Evolutionary conservation across 2,113 vertebrate species (phyloP).

Genomic region (Triplophysa siluroides): DNA sequence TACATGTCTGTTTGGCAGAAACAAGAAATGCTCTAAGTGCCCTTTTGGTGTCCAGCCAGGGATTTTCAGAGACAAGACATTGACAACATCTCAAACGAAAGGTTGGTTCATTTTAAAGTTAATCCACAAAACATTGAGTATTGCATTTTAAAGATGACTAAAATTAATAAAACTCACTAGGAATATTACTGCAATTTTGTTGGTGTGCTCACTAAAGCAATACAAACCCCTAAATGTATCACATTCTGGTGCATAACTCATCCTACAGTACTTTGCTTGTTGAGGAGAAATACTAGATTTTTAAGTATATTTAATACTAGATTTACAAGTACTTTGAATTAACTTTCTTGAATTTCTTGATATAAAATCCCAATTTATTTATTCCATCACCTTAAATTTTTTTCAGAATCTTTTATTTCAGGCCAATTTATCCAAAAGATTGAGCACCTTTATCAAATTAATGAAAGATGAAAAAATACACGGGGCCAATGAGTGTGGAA

Average conservation of each 20-base stretch:
- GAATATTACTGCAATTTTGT: no score
- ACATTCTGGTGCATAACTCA: no score
- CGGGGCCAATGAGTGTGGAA: neutral
- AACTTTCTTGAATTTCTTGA: no score
- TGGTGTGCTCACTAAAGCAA: no score
- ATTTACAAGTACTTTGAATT: neutral
- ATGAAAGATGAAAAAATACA: neutral
- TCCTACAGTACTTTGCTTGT: no score
- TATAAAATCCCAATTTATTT: neutral
- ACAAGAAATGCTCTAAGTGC: neutral
- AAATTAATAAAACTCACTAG: no score
- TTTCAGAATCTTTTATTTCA: neutral
- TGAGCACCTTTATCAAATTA: neutral
- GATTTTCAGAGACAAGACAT: neutral
- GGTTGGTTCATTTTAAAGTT: no score
- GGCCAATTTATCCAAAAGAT: neutral
- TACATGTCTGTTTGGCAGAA: conserved; percentile 14
- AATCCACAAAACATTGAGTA: no score
- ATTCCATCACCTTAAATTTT: neutral
- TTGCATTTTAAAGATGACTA: no score
- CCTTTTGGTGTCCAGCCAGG: neutral
- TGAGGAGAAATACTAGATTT: no score
- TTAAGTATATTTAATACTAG: no score
- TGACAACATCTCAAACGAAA: neutral
- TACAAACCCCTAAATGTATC: no score